Percentiles rank a stretch among this genome's conserved stretches.
These are phyloP conservation scores for Limanda limanda DNA, from an alignment of 2,113 vertebrate species.

Conservation along the genomic window DNA sequence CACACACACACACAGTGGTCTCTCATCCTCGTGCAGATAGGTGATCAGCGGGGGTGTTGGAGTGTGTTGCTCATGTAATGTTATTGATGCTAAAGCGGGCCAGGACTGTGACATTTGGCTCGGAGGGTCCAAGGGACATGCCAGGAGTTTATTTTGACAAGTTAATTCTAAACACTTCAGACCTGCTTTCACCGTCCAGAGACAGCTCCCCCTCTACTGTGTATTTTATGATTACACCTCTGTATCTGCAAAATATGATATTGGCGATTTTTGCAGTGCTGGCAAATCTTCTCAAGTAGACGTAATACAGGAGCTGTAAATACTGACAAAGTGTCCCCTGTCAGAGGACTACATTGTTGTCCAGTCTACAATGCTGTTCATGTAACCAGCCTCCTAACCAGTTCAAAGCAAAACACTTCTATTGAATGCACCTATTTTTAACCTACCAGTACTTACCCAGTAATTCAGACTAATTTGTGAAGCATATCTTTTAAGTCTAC, in stretches of 20 bases:
- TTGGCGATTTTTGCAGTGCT: conserved; percentile 28
- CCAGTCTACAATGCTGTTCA: no score
- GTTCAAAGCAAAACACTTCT: no score
- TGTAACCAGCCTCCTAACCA: no score
- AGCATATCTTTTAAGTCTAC: no score
- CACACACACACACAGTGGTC: no score
- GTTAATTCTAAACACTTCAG: conserved; percentile 43
- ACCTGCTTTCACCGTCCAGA: conserved; percentile 43
- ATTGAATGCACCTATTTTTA: no score
- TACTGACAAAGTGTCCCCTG: conserved; percentile 39
- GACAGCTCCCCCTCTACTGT: not conserved
- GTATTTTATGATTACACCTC: conserved; percentile 33
- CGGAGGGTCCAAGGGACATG: conserved; percentile 39
- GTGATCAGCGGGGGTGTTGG: conserved; percentile 29
- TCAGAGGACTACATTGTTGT: not conserved
- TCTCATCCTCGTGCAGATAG: no score
- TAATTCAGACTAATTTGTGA: no score
- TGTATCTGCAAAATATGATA: conserved; percentile 6
- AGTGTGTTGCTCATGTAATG: conserved; percentile 74
- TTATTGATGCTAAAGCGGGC: conserved; percentile 45
- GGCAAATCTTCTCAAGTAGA: conserved; percentile 30
- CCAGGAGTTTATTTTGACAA: conserved; percentile 60
- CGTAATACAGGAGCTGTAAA: conserved; percentile 30
- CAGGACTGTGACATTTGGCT: conserved; percentile 54
- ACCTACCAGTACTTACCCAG: no score